Conservation (phyloP, 2,113 vertebrate species). For the Calonectris borealis region DNA sequence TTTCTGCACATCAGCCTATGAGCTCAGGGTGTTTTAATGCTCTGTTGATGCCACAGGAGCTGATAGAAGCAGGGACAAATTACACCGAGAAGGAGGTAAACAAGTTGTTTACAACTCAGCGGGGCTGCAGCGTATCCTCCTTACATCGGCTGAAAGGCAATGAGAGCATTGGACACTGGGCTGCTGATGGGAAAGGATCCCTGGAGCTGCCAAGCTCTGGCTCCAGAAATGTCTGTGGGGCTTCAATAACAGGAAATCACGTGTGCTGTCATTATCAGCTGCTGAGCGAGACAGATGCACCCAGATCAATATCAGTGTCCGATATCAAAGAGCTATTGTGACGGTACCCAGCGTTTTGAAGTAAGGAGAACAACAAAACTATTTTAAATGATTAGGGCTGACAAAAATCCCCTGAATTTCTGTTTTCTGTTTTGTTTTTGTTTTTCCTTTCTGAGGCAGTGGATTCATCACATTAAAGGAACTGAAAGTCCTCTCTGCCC, state of each 20-base stretch:
- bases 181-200: slow-evolving; percentile 10
- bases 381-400: slow-evolving; percentile 18
- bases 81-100: slow-evolving; percentile 32
- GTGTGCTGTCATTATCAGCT: slow-evolving; percentile 62
- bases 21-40: slow-evolving; percentile 21
- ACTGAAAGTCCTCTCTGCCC: not conserved
- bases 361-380: slow-evolving; percentile 13
- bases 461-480: slow-evolving; percentile 22
- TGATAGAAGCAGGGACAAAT: slow-evolving; percentile 37
- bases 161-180: not conserved
- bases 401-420: not conserved
- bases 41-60: slow-evolving; percentile 45
- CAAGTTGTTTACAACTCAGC: slow-evolving; percentile 33
- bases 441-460: not conserved
- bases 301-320: slow-evolving; percentile 61
- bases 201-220: slow-evolving; percentile 19
- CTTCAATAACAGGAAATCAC: slow-evolving; percentile 65
- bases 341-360: not conserved
- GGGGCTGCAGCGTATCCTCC: not conserved
- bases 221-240: slow-evolving; percentile 44
- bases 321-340: slow-evolving; percentile 61
- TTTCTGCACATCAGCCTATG: slow-evolving; percentile 39
- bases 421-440: slow-evolving; percentile 2
- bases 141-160: not conserved
- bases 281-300: slow-evolving; percentile 59